A percentile compares a stretch with the other conserved stretches of the same genome.
Conservation (phyloP, 2,888 invertebrate genomes). For the Crocallis elinguaria region DNA sequence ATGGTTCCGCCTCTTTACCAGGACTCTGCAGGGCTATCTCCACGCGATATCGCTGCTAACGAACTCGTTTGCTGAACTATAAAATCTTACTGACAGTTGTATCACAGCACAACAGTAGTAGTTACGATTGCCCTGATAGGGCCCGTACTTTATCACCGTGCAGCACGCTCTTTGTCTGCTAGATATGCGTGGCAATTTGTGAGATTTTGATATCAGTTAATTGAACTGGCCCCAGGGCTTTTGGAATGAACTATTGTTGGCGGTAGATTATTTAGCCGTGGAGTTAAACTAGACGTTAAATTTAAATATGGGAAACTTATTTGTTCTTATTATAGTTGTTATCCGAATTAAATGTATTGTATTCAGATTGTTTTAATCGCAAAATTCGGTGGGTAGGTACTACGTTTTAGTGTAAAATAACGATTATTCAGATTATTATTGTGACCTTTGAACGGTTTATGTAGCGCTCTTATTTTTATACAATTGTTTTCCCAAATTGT, state of each 20-base stretch:
- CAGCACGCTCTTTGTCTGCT: slow-evolving; percentile 26
- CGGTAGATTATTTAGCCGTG: not conserved
- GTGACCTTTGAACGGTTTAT: too few species aligned
- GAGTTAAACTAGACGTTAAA: not conserved
- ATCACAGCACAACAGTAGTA: slow-evolving; percentile 45
- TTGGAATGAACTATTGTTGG: not conserved
- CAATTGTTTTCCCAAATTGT: too few species aligned
- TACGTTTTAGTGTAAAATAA: not conserved
- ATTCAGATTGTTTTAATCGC: too few species aligned
- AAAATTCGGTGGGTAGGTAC: too few species aligned
- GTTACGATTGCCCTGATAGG: slow-evolving; percentile 26
- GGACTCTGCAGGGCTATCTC: slow-evolving; percentile 63
- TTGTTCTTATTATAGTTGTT: too few species aligned
- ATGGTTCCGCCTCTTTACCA: slow-evolving; percentile 69
- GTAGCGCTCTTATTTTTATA: too few species aligned
- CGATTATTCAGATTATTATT: too few species aligned
- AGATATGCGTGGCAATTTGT: slow-evolving; percentile 22
- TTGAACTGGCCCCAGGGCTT: slow-evolving; percentile 8
- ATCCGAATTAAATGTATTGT: too few species aligned
- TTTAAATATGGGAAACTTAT: too few species aligned
- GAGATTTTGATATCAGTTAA: slow-evolving; percentile 20
- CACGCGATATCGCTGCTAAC: slow-evolving; percentile 69
- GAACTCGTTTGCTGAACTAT: slow-evolving; percentile 61
- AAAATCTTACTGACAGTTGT: slow-evolving; percentile 58
- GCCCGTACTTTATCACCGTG: slow-evolving; percentile 16